phyloP scores from a whole-genome alignment of 2,797 vertebrate genomes.

The Microhierax caerulescens region DNA sequence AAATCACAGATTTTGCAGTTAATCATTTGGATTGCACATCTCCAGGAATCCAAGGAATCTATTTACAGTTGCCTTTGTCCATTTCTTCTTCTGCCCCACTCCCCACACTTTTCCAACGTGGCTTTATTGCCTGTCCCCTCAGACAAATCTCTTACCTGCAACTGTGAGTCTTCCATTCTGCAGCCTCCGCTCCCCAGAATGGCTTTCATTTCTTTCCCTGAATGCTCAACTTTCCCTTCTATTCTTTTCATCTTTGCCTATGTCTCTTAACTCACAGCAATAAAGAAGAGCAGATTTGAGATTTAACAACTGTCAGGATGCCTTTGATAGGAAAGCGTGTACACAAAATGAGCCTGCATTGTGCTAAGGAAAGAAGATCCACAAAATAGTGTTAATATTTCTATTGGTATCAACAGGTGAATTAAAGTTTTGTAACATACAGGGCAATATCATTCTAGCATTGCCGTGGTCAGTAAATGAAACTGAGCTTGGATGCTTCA shows the following conservation, averaged over 20 bases:
- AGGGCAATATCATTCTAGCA: not conserved
- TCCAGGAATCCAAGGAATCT: constrained; percentile 33
- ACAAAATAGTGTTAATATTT: not conserved
- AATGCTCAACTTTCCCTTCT: constrained; percentile 20
- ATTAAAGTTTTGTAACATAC: not conserved
- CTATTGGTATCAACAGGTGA: not conserved
- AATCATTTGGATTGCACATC: constrained; percentile 26
- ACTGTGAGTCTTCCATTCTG: not conserved
- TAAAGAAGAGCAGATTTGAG: constrained; percentile 6
- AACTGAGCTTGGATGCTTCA: not conserved
- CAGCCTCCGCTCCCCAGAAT: not conserved
- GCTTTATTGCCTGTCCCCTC: constrained; percentile 24
- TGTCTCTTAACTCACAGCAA: not conserved
- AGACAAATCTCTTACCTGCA: constrained; percentile 14
- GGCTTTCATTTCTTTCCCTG: constrained; percentile 39
- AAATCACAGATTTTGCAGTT: constrained; percentile 32
- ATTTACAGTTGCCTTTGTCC: not conserved
- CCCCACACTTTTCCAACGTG: not conserved
- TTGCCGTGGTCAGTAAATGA: not conserved
- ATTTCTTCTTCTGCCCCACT: constrained; percentile 6
- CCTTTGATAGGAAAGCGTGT: not conserved
- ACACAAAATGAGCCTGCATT: constrained; percentile 4
- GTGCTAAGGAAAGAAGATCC: not conserved
- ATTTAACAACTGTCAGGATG: constrained; percentile 11
- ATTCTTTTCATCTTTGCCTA: constrained; percentile 32